Conservation (phyloP, 2,113 vertebrate species). For the Halichoeres trimaculatus region DNA sequence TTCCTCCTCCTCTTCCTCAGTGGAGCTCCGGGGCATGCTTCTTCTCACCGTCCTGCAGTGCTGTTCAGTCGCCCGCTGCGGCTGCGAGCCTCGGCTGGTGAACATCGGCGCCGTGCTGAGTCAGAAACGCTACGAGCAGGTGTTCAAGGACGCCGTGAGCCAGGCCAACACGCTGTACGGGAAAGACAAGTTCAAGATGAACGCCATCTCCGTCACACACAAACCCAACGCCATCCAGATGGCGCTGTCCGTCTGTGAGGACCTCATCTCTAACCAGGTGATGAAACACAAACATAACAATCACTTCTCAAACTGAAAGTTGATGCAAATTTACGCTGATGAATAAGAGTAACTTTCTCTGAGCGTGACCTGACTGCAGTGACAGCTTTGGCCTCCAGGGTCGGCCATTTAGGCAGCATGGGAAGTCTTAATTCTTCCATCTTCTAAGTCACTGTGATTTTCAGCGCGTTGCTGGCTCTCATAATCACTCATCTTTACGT, state of each 20-base stretch:
- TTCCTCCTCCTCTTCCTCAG: conserved; percentile 33
- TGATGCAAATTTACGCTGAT: too few relatives aligned
- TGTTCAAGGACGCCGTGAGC: conserved; percentile 93
- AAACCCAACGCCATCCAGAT: conserved; percentile 98
- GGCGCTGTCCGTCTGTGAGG: conserved; percentile 97
- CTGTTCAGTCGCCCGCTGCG: conserved; percentile 89
- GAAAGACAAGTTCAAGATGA: conserved; percentile 94
- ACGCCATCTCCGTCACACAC: conserved; percentile 97
- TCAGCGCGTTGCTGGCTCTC: too few relatives aligned
- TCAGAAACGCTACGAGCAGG: conserved; percentile 94
- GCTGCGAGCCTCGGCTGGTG: conserved; percentile 93
- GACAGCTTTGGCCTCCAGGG: too few relatives aligned
- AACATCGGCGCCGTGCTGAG: conserved; percentile 96
- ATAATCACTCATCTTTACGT: too few relatives aligned
- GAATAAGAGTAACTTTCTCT: too few relatives aligned
- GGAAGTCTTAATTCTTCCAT: too few relatives aligned
- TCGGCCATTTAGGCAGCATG: too few relatives aligned
- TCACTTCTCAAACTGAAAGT: neutral
- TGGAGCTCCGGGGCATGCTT: conserved; percentile 73
- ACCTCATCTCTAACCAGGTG: conserved; percentile 98
- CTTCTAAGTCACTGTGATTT: too few relatives aligned
- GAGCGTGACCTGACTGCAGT: too few relatives aligned
- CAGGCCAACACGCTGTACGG: conserved; percentile 93
- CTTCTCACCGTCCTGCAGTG: conserved; percentile 90
- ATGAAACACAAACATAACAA: neutral